Evolutionary conservation across 2,797 vertebrate species (phyloP), one percentile per base, ranked within the genome.

Genomic region (Brachyalestes nurse): DNA sequence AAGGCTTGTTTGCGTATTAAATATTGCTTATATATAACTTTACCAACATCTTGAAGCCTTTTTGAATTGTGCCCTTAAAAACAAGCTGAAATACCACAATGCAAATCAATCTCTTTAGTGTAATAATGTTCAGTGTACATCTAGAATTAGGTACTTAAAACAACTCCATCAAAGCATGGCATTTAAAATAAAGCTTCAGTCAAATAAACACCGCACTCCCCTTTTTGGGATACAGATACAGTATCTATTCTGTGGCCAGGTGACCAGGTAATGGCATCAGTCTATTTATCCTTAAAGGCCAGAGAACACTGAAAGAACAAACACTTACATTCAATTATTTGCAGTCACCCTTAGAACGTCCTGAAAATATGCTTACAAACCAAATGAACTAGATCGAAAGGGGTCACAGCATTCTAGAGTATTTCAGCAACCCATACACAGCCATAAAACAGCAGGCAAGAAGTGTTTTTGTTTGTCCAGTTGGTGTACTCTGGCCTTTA

Each of bases 131-230:
- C 12, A 13, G 12, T 47, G n/a, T 47, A 28, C 19, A 55, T 64
- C 28, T 8, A 40, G 42, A 38, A 61, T 72, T n/a, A n/a, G 77
- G 45, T 16, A 38, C 45, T 51, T 34, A 17, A 25, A 70, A 47
- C 6, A 47, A 47, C 23, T 57, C n/a, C 21, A 25, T 4, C 7
- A 10, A 1, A 61, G 58, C 8, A 47, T 21, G n/a, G 10, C 47
- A n/a, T 23, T 47, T 23, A 2, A 2, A 23, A 23, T 21, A 8
- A 49, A 70, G 14, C 13, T 51, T 70, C 13, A 55, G 49, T 16
- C 57, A 51, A 79, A 67, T 21, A 38, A 42, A 64, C 67, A 64
- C 42, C 62, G 55, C 55, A 61, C 10, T 62, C 55, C 23, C 57
- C 16, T 2, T 16, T 62, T 6, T 10, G 57, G 12, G 57, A 60